phyloP scores from a whole-genome alignment of 1,140 invertebrate species.

The Hypsibius dujardini region DNA sequence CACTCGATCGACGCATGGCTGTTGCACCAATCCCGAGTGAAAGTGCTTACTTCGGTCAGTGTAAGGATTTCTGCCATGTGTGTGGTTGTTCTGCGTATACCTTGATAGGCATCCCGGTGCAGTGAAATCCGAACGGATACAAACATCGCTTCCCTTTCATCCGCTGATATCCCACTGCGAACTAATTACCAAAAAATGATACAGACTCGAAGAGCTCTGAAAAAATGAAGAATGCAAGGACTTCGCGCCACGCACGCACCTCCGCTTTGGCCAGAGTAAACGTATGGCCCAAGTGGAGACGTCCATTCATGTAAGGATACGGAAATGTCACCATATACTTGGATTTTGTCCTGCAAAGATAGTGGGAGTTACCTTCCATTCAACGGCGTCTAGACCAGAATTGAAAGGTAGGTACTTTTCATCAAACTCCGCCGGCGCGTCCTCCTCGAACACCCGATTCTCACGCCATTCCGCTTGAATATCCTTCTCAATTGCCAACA shows the following conservation, averaged over 20 bases:
- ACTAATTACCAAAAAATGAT: conserved; percentile 37
- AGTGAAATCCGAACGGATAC: conserved; percentile 97
- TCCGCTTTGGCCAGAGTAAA: conserved; percentile 95
- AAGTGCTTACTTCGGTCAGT: too few species aligned
- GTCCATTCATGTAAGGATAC: conserved; percentile 98
- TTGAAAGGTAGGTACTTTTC: background rate
- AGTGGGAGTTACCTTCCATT: conserved; percentile 21
- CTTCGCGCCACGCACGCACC: too few species aligned
- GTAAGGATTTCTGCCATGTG: too few species aligned
- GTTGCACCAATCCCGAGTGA: too few species aligned
- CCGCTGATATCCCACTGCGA: conserved; percentile 71
- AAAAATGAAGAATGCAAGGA: conserved; percentile 20
- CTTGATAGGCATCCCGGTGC: conserved; percentile 60
- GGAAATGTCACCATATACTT: conserved; percentile 92
- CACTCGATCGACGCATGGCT: too few species aligned
- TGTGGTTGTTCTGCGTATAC: conserved; percentile 63
- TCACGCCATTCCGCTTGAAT: conserved; percentile 64
- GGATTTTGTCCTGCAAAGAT: conserved; percentile 29
- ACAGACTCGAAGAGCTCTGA: conserved; percentile 18
- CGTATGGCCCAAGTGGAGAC: conserved; percentile 88
- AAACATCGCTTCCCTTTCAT: conserved; percentile 73
- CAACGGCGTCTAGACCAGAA: conserved; percentile 13
- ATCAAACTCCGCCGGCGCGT: conserved; percentile 43
- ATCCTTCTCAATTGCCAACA: conserved; percentile 65
- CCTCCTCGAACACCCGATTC: conserved; percentile 55